Evolutionary conservation across 2,888 invertebrate species (phyloP).

Genomic region (Drosophila neutralis): DNA sequence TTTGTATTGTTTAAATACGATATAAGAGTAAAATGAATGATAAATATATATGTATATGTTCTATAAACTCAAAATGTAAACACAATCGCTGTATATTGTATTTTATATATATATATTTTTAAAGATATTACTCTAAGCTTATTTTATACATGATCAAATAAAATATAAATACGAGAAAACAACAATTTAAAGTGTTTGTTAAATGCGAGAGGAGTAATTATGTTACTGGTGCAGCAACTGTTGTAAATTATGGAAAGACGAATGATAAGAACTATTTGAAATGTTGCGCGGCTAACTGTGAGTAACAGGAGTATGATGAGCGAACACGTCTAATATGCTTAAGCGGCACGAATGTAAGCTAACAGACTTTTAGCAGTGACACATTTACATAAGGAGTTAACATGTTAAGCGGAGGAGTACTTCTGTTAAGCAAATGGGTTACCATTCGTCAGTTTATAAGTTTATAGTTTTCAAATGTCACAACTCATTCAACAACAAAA

Average conservation of each 20-base stretch:
- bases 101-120: slow-evolving; percentile 37
- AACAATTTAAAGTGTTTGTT: slow-evolving; percentile 6
- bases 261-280: neutral
- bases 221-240: no score
- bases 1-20: slow-evolving; percentile 47
- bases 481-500: neutral
- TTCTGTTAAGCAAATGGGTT: neutral
- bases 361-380: neutral
- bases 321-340: neutral
- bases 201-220: neutral
- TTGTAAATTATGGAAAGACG: neutral
- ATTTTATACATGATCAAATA: slow-evolving; percentile 66
- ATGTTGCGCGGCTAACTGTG: neutral
- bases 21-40: slow-evolving; percentile 39
- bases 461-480: neutral
- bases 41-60: slow-evolving; percentile 25
- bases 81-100: slow-evolving; percentile 65
- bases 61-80: slow-evolving; percentile 39
- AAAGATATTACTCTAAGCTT: slow-evolving; percentile 51
- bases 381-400: neutral
- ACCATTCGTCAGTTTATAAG: neutral
- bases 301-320: neutral
- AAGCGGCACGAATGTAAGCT: neutral
- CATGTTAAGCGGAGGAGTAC: neutral
- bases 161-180: slow-evolving; percentile 44